phyloP scores from a whole-genome alignment of 2,888 invertebrate genomes.

The Nomada fabriciana region DNA sequence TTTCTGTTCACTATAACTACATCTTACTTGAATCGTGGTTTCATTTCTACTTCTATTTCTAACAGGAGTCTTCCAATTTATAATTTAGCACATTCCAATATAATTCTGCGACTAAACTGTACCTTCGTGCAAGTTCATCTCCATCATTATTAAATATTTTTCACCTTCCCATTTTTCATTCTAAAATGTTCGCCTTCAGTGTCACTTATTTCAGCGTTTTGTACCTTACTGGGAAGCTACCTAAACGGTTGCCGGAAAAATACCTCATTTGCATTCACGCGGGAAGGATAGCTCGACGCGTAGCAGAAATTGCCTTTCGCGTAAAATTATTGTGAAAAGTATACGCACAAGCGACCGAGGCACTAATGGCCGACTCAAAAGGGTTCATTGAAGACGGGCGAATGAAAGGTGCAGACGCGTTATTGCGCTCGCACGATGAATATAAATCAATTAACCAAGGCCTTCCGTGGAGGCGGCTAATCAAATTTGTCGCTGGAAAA shows the following conservation, averaged over 20 bases:
- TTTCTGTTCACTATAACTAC: no score
- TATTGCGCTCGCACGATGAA: constrained; percentile 59
- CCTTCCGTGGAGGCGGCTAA: constrained; percentile 36
- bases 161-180: not conserved
- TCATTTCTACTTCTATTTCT: no score
- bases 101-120: no score
- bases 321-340: constrained; percentile 65
- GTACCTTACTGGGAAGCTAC: not conserved
- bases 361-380: constrained; percentile 67
- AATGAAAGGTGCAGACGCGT: constrained; percentile 32
- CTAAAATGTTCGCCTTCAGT: not conserved
- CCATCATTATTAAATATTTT: no score
- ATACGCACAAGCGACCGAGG: constrained; percentile 50
- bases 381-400: constrained; percentile 48
- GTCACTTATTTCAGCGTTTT: not conserved
- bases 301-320: constrained; percentile 62
- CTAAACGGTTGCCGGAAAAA: constrained; percentile 28
- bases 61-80: no score
- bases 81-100: no score
- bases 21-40: no score
- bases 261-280: constrained; percentile 45
- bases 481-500: constrained; percentile 39
- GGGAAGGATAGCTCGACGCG: constrained; percentile 19
- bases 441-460: constrained; percentile 72
- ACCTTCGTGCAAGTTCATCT: no score